Conservation (phyloP, 2,888 invertebrate species). For the Tinea pellionella region DNA sequence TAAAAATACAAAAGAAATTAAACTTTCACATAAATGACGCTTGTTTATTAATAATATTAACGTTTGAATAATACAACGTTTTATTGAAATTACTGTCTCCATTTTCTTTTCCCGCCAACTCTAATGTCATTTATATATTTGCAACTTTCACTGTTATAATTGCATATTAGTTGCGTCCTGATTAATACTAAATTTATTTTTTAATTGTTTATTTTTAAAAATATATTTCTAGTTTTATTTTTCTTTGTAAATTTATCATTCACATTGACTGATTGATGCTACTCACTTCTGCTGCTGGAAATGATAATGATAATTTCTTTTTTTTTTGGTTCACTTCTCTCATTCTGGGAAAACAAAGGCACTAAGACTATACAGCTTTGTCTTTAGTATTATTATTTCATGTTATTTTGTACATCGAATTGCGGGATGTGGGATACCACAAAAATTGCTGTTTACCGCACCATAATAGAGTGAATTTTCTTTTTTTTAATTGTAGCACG, state of each 20-base stretch:
- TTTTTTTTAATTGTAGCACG: too few species aligned
- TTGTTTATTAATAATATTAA: neutral
- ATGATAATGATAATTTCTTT: too few species aligned
- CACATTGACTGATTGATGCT: neutral
- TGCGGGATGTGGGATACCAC: too few species aligned
- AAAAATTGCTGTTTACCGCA: too few species aligned
- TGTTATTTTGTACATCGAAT: too few species aligned
- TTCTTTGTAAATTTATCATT: neutral
- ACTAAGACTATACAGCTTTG: too few species aligned
- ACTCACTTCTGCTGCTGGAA: too few species aligned
- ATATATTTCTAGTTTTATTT: conserved; percentile 9
- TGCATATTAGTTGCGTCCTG: conserved; percentile 44
- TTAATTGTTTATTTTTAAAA: conserved; percentile 15
- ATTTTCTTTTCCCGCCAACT: neutral
- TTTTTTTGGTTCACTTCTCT: too few species aligned
- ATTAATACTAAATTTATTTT: conserved; percentile 23
- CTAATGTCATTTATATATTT: neutral
- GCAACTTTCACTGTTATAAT: conserved; percentile 37
- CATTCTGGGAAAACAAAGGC: too few species aligned
- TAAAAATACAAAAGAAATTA: neutral
- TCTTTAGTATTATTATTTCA: too few species aligned
- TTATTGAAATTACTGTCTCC: neutral
- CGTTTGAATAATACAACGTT: neutral
- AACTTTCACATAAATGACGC: neutral
- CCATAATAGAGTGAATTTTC: too few species aligned